Evolutionary conservation across 2,113 vertebrate genomes (phyloP), one percentile per base, ranked within the genome.

Genomic region (Struthidea cinerea): DNA sequence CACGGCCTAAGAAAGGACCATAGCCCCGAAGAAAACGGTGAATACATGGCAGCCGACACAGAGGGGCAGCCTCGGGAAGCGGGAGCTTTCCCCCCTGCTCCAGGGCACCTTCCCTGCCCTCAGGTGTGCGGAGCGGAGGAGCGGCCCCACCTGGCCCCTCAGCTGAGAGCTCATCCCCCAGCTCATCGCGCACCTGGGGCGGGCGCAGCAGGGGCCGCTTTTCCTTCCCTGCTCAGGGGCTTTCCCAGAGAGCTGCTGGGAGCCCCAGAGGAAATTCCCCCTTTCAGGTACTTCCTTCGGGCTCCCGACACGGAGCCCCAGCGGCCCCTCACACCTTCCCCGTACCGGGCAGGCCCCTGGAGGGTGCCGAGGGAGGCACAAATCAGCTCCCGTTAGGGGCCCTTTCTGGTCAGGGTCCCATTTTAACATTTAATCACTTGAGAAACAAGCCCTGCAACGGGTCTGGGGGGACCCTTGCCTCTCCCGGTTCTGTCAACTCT

Each of bases 301-400:
- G 8, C 33, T 44, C 3, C 41, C 2, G 2, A 4, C 21, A 11
- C 11, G 42, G 8, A n/a, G 61, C 11, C 3, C 2, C 8, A 1
- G 30, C 11, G 2, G 11, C 17, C 5, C 11, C 50, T 82, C 46
- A 2, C 6, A 1, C 8, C 27, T 42, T 41, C 33, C 39, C 57
- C 8, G 2, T 2, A 4, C 8, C 1, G 4, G 27, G 32, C 3
- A 20, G 11, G 50, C 19, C 8, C 13, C 7, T 4, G 35, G 13
- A 4, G 16, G 4, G 18, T 13, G 33, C 4, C 5, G 9, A 5
- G 35, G 23, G 20, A 32, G 30, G 16, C 21, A 6, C 15, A 4
- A 7, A 11, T 2, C 12, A 6, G 19, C 42, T 60, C 5, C 27
- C 0, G 0, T 33, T 11, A 10, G n/a, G 1, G 1, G 14, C 6